phyloP scores from a whole-genome alignment of 1,140 invertebrate species.

The Panagrolaimus sp. region DNA sequence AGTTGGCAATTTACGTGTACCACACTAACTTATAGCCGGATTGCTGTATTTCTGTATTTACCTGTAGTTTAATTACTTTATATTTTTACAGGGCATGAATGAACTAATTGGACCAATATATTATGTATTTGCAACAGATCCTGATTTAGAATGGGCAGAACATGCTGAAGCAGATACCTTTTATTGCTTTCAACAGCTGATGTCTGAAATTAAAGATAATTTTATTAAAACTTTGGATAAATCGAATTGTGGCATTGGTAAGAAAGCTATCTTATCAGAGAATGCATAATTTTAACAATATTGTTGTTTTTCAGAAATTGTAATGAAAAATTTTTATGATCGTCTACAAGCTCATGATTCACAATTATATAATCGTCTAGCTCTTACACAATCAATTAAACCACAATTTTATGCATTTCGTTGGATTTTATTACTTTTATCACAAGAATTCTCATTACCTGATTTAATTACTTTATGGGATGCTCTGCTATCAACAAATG shows the following conservation, averaged over 20 bases:
- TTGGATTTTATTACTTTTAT: conserved; percentile 90
- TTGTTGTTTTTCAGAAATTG: conserved; percentile 33
- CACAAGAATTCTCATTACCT: conserved; percentile 79
- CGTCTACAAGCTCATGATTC: conserved; percentile 63
- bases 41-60: too few relatives aligned
- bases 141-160: conserved; percentile 65
- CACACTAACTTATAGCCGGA: too few relatives aligned
- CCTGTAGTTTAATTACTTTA: conserved; percentile 3
- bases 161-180: conserved; percentile 93
- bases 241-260: conserved; percentile 67
- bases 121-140: conserved; percentile 87
- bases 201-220: conserved; percentile 92
- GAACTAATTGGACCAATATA: conserved; percentile 95
- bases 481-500: conserved; percentile 34
- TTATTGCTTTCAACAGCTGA: conserved; percentile 92
- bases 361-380: conserved; percentile 70
- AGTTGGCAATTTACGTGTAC: too few relatives aligned
- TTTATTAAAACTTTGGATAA: conserved; percentile 93
- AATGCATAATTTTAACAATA: not conserved
- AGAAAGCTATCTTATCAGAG: conserved; percentile 19
- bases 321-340: conserved; percentile 36
- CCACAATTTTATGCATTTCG: conserved; percentile 94
- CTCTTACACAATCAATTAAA: conserved; percentile 72
- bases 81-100: conserved; percentile 77
- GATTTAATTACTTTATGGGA: conserved; percentile 52